phyloP scores from a whole-genome alignment of 2,888 invertebrate species.

The Drosophila pseudotakahashii region DNA sequence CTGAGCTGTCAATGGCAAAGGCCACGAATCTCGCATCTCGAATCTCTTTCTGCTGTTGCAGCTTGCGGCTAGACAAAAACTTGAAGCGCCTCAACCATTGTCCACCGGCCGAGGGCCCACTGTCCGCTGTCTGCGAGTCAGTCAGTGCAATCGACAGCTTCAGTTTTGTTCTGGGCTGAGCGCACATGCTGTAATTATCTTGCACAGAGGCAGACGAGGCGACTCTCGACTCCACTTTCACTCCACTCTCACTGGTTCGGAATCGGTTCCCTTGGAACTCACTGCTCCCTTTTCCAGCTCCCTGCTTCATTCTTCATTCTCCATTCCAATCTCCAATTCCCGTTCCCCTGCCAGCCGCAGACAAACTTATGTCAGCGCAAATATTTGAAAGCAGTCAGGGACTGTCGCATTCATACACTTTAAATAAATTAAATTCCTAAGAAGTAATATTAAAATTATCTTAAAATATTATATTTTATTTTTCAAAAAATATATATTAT shows the following conservation, averaged over 20 bases:
- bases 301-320: background rate
- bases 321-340: background rate
- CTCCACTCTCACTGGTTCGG: constrained; percentile 13
- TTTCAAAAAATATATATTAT: too few species aligned
- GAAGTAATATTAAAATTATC: too few species aligned
- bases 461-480: too few species aligned
- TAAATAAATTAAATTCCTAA: too few species aligned
- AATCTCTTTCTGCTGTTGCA: constrained; percentile 38
- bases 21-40: constrained; percentile 18
- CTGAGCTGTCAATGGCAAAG: constrained; percentile 64
- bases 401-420: constrained; percentile 34
- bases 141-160: constrained; percentile 33
- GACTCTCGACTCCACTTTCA: constrained; percentile 22
- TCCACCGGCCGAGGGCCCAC: constrained; percentile 21
- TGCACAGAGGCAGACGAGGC: constrained; percentile 60
- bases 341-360: constrained; percentile 65
- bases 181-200: constrained; percentile 74
- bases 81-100: constrained; percentile 20
- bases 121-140: constrained; percentile 4
- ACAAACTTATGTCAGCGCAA: constrained; percentile 76
- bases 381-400: constrained; percentile 64
- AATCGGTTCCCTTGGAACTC: background rate
- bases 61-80: constrained; percentile 54
- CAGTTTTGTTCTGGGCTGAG: constrained; percentile 13
- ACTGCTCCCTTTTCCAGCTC: background rate